Base-by-base conservation (phyloP, 2,797 vertebrate genomes). In the Pangasius krempfi region DNA sequence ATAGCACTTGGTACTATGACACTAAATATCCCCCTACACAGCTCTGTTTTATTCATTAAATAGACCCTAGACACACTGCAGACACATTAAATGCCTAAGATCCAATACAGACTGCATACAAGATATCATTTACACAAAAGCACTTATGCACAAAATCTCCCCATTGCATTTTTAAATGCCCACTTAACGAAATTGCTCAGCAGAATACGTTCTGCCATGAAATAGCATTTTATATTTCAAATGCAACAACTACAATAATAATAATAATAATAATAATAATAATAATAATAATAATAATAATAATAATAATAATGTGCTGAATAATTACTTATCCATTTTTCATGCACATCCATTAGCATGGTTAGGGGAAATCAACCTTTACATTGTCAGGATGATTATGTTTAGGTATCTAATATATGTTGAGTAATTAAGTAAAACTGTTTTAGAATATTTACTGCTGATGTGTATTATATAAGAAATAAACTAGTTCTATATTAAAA, bases 141-240 rank as follows among this genome's bases (percentile, higher is more conserved):
- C 89, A 90, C 90, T 88, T 13, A 60, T 12, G 25, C 87, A 72
- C 33, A 5, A 87, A 84, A 52, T 89, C 84, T 90, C 86, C 82
- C 62, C 66, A 66, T 30, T 64, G 64, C 82, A 33, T 68, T 76
- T 52, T 84, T 92, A 92, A 93, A 93, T 92, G 92, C 89, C 93
- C 94, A 94, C 94, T 94, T 93, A 91, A 92, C 84, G 92, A 85
- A 87, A 89, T 92, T 88, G 60, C 44, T n/a, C 84, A 73, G 86
- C 73, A 72, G 87, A 60, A 76, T 86, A 88, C 44, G 82, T 79
- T 16, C 62, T 81, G 54, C 50, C 50, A 50, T 70, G 62, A 73
- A 76, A 81, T 75, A 75, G 72, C 54, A 60, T 85, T 88, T 88
- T 54, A 79, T 27, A 30, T 68, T 66, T 60, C 83, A 84, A 88